Base-by-base conservation (phyloP, 2,113 vertebrate species). In the Etheostoma cragini region DNA sequence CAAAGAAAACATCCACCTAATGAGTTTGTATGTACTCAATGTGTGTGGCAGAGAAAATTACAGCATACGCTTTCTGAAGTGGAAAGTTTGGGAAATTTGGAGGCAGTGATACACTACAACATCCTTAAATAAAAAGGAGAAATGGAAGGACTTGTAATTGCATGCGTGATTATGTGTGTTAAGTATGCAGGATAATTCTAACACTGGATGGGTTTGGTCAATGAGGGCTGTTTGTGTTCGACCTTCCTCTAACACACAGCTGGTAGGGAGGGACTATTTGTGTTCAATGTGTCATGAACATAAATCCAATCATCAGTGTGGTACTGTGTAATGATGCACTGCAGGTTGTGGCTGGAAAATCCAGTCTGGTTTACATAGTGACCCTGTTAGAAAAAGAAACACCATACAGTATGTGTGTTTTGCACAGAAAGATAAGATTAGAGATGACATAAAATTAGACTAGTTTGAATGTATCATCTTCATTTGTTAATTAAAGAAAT, bases 201-300 rank as follows among this genome's bases (percentile, higher is more conserved):
- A 88, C 74, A 79, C 64, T 84, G 87, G 67, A 70, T 82, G 91
- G 90, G 91, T 87, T 90, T 86, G 90, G 87, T 79, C 83, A 85
- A 52, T n/a, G 83, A 80, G 72, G 76, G 66, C 72, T 85, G 76
- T 81, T 84, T 87, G 81, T 78, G 57, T 56, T 71, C 75, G 70
- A 69, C 76, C 60, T 84, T 71, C 64, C 74, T 84, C 72, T 80
- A 30, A 74, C 78, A 83, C 56, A 76, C 66, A 81, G 82, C 77
- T 83, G 46, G 49, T 7, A 46, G 69, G 52, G 47, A 77, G n/a
- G 26, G 58, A 56, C 17, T 46, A 45, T 53, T 66, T 67, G 76
- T 49, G 61, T 30, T 38, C 62, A 69, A 66, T 74, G 73, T 81
- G 81, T 76, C 85, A 81, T 54, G 53, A 65, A 56, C 61, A 80